phyloP scores from a whole-genome alignment of 2,113 vertebrate genomes.

The Chaenogobius annularis region DNA sequence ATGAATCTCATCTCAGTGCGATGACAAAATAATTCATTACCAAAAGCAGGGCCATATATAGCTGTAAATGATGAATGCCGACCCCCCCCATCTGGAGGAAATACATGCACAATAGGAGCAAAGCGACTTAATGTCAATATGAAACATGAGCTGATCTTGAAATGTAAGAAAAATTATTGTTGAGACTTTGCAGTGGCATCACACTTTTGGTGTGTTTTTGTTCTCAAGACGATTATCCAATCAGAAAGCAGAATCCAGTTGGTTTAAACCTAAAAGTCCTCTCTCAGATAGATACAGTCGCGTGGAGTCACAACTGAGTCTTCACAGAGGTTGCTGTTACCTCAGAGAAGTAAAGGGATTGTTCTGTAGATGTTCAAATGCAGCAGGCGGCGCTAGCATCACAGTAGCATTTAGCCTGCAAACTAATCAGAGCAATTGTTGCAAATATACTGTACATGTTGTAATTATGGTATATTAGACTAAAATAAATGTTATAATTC shows the following conservation, averaged over 20 bases:
- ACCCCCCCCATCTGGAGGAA: constrained; percentile 51
- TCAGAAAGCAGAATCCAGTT: too few species aligned
- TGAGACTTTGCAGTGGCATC: neutral
- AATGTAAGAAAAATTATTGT: constrained; percentile 50
- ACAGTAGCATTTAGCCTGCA: too few species aligned
- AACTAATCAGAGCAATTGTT: too few species aligned
- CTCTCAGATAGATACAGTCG: too few species aligned
- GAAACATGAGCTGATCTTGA: neutral
- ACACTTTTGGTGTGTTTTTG: too few species aligned
- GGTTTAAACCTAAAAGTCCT: too few species aligned
- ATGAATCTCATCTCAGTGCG: constrained; percentile 81
- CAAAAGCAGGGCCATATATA: constrained; percentile 79
- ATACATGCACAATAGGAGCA: constrained; percentile 73
- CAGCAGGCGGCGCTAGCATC: too few species aligned
- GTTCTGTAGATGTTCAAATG: too few species aligned
- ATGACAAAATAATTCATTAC: constrained; percentile 84
- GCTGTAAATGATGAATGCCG: constrained; percentile 77
- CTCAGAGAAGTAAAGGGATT: too few species aligned
- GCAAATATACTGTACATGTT: neutral
- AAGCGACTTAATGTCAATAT: constrained; percentile 67
- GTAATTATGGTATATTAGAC: neutral
- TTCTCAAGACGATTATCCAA: too few species aligned
- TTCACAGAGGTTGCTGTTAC: too few species aligned
- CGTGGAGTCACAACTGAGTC: too few species aligned
- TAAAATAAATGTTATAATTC: neutral